Percentiles rank a stretch among this genome's conserved stretches.
These are phyloP conservation scores for Phaethon lepturus DNA, from an alignment of 2,113 vertebrate genomes.

Conservation along the genomic window DNA sequence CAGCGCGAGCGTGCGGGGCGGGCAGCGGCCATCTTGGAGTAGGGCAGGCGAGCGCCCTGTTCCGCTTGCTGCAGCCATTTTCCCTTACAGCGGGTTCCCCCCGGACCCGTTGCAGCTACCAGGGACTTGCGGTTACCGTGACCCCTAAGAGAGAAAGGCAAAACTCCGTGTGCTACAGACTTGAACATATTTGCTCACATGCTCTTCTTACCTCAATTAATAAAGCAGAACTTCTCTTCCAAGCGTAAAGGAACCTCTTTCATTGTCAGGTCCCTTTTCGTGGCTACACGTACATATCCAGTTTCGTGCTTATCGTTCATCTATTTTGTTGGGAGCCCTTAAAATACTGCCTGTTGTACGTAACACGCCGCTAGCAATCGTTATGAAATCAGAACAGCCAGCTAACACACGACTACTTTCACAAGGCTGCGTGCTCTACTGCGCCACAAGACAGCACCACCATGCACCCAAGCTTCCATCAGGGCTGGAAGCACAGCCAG, in stretches of 20 bases:
- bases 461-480: accelerated
- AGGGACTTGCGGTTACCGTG: accelerated
- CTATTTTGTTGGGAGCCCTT: too few species aligned
- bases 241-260: accelerated
- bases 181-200: accelerated
- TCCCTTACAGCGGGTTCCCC: accelerated
- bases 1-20: too few species aligned
- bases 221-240: neutral
- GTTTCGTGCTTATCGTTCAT: accelerated
- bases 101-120: accelerated
- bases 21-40: neutral
- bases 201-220: neutral
- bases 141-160: accelerated
- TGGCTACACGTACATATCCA: accelerated
- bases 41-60: neutral
- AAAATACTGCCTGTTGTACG: neutral
- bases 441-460: neutral
- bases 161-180: accelerated
- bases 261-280: neutral
- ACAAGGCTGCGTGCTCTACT: accelerated
- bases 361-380: accelerated
- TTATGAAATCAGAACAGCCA: accelerated
- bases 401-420: accelerated
- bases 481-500: neutral
- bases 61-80: neutral